These are phyloP conservation scores for Poeciliopsis prolifica DNA, from an alignment of 2,113 vertebrate genomes.

Conservation along the genomic window DNA sequence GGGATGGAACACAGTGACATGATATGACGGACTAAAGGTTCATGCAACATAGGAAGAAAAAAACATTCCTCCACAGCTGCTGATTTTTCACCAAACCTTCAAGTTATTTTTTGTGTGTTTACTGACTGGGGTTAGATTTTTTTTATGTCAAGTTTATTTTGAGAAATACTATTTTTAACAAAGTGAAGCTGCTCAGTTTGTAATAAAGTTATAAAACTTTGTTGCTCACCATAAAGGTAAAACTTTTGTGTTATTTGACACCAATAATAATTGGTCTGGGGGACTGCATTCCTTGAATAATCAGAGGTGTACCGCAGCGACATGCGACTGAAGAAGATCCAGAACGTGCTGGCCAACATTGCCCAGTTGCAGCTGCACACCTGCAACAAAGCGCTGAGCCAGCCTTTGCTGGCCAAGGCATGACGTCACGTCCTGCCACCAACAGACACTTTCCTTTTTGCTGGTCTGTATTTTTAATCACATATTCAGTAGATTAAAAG, in stretches of 20 bases:
- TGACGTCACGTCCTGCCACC: constrained; percentile 66
- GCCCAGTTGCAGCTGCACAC: constrained; percentile 96
- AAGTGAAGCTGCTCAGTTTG: background rate
- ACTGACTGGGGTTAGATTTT: background rate
- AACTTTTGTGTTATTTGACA: no score
- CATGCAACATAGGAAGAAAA: background rate
- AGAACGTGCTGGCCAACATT: constrained; percentile 93
- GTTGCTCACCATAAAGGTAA: no score
- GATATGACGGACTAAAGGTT: no score
- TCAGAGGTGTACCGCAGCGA: constrained; percentile 86
- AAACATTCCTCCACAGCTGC: background rate
- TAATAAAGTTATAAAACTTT: no score
- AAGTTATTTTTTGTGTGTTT: background rate
- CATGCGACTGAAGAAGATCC: constrained; percentile 94
- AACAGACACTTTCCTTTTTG: background rate
- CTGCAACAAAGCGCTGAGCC: constrained; percentile 84
- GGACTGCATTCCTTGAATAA: no score
- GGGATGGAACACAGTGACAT: no score
- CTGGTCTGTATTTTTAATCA: no score
- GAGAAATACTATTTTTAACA: background rate
- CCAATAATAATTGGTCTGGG: no score
- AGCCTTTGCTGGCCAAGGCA: constrained; percentile 80
- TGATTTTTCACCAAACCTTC: background rate
- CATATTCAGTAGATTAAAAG: no score
- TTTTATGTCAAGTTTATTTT: background rate